Conservation (phyloP, 2,113 vertebrate genomes). For the Protobothrops flavoviridis region DNA sequence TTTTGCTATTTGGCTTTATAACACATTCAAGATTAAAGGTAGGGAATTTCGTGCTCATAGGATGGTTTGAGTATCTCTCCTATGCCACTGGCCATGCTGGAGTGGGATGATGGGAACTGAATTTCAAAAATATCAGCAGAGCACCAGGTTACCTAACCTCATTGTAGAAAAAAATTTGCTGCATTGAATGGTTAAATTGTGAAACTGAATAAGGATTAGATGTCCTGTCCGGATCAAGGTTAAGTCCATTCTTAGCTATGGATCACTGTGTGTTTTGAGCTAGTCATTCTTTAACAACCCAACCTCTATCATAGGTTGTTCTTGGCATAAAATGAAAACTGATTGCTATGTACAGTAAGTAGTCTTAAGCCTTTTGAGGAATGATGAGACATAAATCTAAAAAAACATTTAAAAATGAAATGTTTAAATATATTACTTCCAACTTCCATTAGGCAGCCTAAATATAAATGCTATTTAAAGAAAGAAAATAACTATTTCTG, state of each 20-base stretch:
- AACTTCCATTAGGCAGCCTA: neutral
- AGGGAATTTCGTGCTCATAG: neutral
- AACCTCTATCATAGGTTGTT: neutral
- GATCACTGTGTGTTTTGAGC: neutral
- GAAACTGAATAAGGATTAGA: neutral
- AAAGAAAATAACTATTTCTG: neutral
- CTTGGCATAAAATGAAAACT: neutral
- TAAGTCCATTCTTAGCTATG: neutral
- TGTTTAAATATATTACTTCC: neutral
- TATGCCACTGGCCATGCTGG: neutral
- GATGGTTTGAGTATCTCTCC: neutral
- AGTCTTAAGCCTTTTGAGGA: neutral
- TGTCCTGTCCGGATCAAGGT: neutral
- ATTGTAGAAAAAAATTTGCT: neutral
- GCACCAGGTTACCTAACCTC: neutral
- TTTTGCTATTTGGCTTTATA: neutral
- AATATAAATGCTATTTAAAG: neutral
- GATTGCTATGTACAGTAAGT: neutral
- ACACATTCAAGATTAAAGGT: neutral
- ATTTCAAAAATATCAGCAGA: neutral
- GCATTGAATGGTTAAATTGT: neutral
- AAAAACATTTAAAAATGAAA: neutral
- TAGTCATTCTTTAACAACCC: neutral
- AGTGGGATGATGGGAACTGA: neutral
- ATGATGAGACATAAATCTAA: neutral